Conservation (phyloP, 2,888 invertebrate species). For the Prosopocoilus inquinatus region DNA sequence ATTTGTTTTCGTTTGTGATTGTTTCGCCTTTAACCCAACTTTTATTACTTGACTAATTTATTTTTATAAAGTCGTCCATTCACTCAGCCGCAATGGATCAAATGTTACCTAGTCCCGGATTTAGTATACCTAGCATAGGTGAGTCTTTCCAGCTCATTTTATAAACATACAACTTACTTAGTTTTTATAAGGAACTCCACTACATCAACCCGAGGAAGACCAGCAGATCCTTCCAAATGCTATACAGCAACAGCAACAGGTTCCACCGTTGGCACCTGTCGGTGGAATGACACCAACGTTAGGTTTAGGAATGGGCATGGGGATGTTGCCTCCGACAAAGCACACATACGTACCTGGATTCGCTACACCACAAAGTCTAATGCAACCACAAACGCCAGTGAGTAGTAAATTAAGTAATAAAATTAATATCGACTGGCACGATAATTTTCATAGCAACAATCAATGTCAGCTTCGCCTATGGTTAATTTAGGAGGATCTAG, state of each 20-base stretch:
- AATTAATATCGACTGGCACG: neutral
- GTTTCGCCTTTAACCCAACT: conserved; percentile 1
- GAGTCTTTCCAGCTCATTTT: conserved; percentile 14
- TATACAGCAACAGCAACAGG: conserved; percentile 67
- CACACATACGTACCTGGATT: conserved; percentile 76
- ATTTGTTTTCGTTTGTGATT: conserved; percentile 4
- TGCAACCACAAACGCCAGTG: conserved; percentile 90
- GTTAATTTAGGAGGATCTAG: conserved; percentile 64
- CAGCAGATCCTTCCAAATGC: conserved; percentile 86
- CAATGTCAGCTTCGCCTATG: conserved; percentile 61
- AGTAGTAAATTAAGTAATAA: conserved; percentile 21
- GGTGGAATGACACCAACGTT: conserved; percentile 58
- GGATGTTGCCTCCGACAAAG: conserved; percentile 69
- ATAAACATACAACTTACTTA: neutral
- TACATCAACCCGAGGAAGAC: conserved; percentile 89
- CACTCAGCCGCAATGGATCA: conserved; percentile 67
- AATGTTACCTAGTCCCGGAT: conserved; percentile 86
- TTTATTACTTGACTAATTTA: conserved; percentile 2
- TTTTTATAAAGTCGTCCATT: neutral
- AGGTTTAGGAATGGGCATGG: conserved; percentile 61
- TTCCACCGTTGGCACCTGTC: conserved; percentile 52
- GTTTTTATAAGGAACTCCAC: conserved; percentile 62
- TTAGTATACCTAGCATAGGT: conserved; percentile 84
- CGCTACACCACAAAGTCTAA: conserved; percentile 78
- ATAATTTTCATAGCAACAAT: conserved; percentile 18